Evolutionary conservation across 1,140 invertebrate genomes (phyloP), one percentile per base, ranked within the genome.

Genomic region (Scaptomyza hsui): DNA sequence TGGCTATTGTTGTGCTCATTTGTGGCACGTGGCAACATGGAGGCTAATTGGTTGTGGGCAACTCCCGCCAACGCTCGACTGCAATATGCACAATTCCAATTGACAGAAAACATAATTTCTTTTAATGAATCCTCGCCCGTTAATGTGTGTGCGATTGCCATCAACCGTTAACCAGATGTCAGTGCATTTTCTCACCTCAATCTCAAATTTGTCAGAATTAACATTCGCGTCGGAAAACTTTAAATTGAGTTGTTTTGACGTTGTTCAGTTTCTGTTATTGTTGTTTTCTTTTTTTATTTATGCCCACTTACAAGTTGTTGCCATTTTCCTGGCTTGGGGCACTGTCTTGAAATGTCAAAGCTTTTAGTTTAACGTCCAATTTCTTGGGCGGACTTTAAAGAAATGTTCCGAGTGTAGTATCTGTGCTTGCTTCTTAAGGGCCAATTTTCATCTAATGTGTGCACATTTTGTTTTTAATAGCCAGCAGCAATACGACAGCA

Each of bases 301-400:
- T 48, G 55, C 63, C 72, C 55, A 60, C 72, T 53, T 41, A 69
- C 60, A 75, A 68, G 26, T 69, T 75, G 49, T 64, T 73, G 69
- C 59, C 72, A 75, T 55, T 18, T 53, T 26, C 39, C 15, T 39
- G 55, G 24, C 24, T 29, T n/a, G 37, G 21, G 60, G 13, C 24
- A 24, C 21, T 45, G 42, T 4, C 24, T 32, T 47, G 24, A 39
- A 55, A 15, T 39, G 44, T 41, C n/a, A 55, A 56, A 77, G 78
- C 73, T 80, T 80, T 82, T 73, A 81, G 75, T 76, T 77, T 80
- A 77, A 77, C 81, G 71, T 68, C 16, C 32, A 37, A 29, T 37
- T 61, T 42, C 12, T 18, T 55, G 18, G 16, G 35, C 41, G 21
- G 21, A 4, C 24, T 52, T 53, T 37, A 37, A 49, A 44, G 55